Percentiles rank a stretch among this genome's conserved stretches.
phyloP scores from a whole-genome alignment of 2,797 vertebrate genomes.

The Melanotaenia trifasciata region DNA sequence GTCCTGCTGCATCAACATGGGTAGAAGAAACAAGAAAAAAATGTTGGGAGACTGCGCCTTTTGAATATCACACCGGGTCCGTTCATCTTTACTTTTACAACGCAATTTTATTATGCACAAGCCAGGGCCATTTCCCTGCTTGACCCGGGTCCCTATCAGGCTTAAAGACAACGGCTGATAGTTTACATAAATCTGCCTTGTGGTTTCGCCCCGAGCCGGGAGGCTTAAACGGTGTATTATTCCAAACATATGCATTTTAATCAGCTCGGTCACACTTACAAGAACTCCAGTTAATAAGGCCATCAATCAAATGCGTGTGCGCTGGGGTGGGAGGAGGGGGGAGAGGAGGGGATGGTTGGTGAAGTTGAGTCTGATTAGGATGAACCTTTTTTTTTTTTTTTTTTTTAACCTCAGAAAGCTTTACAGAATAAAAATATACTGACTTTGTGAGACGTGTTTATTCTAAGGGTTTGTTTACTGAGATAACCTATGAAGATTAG shows the following conservation, averaged over 20 bases:
- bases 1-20: neutral
- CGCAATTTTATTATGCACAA: slow-evolving; percentile 60
- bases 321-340: slow-evolving; percentile 16
- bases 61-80: slow-evolving; percentile 44
- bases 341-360: neutral
- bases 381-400: slow-evolving; percentile 42
- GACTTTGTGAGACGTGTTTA: neutral
- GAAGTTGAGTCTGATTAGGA: slow-evolving; percentile 51
- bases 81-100: slow-evolving; percentile 60
- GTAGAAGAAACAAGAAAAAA: neutral
- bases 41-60: slow-evolving; percentile 8
- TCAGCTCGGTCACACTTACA: slow-evolving; percentile 99
- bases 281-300: slow-evolving; percentile 99
- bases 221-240: slow-evolving; percentile 97
- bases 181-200: slow-evolving; percentile 84
- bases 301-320: slow-evolving; percentile 93
- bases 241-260: slow-evolving; percentile 99
- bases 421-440: neutral
- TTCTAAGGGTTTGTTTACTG: neutral
- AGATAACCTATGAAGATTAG: neutral
- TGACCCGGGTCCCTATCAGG: slow-evolving; percentile 63
- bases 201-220: slow-evolving; percentile 75
- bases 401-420: slow-evolving; percentile 29
- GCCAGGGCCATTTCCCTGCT: slow-evolving; percentile 53
- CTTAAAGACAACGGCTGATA: slow-evolving; percentile 76